Base-by-base conservation (phyloP, 2,888 invertebrate species). In the Pyrgus malvae region DNA sequence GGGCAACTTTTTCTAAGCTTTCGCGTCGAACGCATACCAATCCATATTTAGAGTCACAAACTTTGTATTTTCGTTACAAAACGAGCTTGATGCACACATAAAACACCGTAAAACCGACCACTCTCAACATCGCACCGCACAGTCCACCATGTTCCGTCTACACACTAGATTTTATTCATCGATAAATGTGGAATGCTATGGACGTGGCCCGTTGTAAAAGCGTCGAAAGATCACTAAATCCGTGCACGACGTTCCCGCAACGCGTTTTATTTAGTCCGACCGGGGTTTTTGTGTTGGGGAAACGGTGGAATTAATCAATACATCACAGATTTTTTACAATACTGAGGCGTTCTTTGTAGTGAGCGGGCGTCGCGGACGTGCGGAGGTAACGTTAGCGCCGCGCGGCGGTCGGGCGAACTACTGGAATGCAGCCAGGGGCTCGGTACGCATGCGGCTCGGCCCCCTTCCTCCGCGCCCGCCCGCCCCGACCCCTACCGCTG, bases 311-410 rank as follows among this genome's bases (percentile, higher is more conserved):
- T 89, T 85, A 90, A 91, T 91, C 90, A 88, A 91, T 91, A 91
- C 89, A 90, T 90, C 87, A 90, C 86, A 83, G 84, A 83, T 88
- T 89, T 86, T 89, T 89, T 87, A 85, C 82, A 87, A 84, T 85
- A 82, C 79, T 80, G 78, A 80, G 82, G 81, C 81, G 86, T 88
- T 86, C 90, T 90, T 90, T 90, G 90, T 90, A 87, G 78, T 67
- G 76, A 75, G 70, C 77, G 76, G 72, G 77, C 75, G 82, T 66
- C 80, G 80, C 79, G 78, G 67, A 64, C 60, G 60, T 62, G 65
- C 49, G 35, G 63, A 59, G 64, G 60, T 62, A 66, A 65, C 84
- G 83, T 77, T n/a, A 64, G 75, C 82, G 77, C 80, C 78, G 77
- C 70, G 78, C 85, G 83, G 84, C 74, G 76, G 72, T 71, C 77